A percentile compares a stretch with the other conserved stretches of the same genome.
phyloP scores from a whole-genome alignment of 2,888 invertebrate genomes.

The Phania funesta region DNA sequence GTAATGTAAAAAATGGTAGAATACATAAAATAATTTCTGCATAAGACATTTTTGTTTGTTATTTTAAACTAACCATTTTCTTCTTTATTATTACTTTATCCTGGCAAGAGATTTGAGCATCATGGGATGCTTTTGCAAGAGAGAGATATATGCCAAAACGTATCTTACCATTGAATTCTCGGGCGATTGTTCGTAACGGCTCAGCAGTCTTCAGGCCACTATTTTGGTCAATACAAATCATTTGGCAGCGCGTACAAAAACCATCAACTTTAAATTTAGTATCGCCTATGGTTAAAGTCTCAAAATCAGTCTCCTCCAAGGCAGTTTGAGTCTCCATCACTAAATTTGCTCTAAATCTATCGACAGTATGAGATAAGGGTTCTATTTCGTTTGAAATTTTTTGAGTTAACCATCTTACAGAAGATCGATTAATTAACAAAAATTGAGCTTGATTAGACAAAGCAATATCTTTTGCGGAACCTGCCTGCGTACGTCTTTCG shows the following conservation, averaged over 20 bases:
- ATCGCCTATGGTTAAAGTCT: constrained; percentile 84
- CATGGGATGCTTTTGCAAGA: constrained; percentile 50
- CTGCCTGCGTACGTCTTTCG: constrained; percentile 67
- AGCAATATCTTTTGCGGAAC: constrained; percentile 81
- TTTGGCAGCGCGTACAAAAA: constrained; percentile 94
- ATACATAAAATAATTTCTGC: not conserved
- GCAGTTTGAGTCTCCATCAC: constrained; percentile 86
- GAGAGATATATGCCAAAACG: constrained; percentile 90
- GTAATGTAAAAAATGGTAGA: constrained; percentile 73
- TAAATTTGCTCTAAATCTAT: constrained; percentile 95
- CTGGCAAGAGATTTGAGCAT: constrained; percentile 68
- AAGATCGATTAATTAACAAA: constrained; percentile 89
- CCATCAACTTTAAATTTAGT: constrained; percentile 85
- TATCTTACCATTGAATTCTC: constrained; percentile 87
- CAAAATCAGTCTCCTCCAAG: constrained; percentile 90
- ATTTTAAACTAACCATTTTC: not conserved
- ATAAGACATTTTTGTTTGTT: not conserved
- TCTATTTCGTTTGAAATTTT: constrained; percentile 83
- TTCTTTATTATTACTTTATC: constrained; percentile 67
- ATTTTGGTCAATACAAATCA: constrained; percentile 96
- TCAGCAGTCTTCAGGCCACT: constrained; percentile 90
- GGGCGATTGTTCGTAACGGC: constrained; percentile 88
- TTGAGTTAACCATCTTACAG: constrained; percentile 86
- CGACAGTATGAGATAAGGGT: constrained; percentile 83
- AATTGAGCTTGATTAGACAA: constrained; percentile 93